Base-by-base conservation (phyloP, 2,888 invertebrate genomes). In the Dromius quadrimaculatus region DNA sequence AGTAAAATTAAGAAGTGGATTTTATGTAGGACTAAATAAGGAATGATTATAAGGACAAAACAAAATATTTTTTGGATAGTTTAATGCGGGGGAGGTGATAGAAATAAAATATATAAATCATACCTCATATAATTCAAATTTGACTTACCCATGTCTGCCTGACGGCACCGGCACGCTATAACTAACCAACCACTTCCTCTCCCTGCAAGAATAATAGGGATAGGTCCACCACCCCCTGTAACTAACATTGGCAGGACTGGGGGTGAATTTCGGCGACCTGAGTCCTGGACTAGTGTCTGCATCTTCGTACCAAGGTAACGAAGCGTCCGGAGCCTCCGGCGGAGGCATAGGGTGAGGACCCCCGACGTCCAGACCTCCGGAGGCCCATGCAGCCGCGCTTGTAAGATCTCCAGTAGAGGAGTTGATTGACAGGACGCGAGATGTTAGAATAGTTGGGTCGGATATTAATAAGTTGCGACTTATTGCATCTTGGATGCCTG, bases 201-300 rank as follows among this genome's bases (percentile, higher is more conserved):
- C 86, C 71, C 87, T 87, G 82, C 95, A 95, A 74, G 93, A 93
- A 81, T 91, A 94, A 81, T 95, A 95, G 0, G 95, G 95, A 77
- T 88, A 90, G 13, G 94, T 95, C 95, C 95, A 95, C 90, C 92
- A 92, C 19, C 94, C 92, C 77, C 88, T 85, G 72, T 87, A 87
- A 72, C 88, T 87, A 71, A 86, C 84, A 64, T 87, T 87, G n/a
- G 86, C 85, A 11, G 88, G 87, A 59, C 88, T 87, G 71, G 87
- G 84, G 85, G 90, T 87, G 81, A 90, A 90, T 80, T 90, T 90
- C 15, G 89, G 87, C n/a, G 89, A 90, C 57, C 89, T 84, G 41
- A 89, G 82, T 15, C 85, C 84, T 71, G 88, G 87, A 73, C 84
- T 87, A 64, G 87, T 86, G 74, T 86, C 86, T 1, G 89, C 87